Percentiles rank a stretch among this genome's conserved stretches.
Conservation (phyloP, 2,113 vertebrate genomes). For the Mobula hypostoma region DNA sequence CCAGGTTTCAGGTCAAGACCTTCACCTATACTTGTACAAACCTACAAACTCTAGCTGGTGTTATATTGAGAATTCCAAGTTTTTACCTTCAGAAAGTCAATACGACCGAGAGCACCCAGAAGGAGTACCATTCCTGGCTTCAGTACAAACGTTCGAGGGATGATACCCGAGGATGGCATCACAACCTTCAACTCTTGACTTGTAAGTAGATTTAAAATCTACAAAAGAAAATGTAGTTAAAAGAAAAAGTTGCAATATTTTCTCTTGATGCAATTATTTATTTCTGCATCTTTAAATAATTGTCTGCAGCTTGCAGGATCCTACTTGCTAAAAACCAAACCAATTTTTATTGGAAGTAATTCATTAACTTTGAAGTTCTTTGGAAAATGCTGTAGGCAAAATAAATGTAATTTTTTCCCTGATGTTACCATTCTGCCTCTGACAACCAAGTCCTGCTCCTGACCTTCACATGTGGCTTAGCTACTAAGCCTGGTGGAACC, state of each 20-base stretch:
- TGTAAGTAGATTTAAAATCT: conserved; percentile 77
- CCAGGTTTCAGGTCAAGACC: no score
- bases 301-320: background rate
- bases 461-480: no score
- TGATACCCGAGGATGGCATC: conserved; percentile 67
- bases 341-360: background rate
- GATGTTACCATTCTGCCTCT: background rate
- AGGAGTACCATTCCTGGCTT: conserved; percentile 74
- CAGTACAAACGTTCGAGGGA: conserved; percentile 79
- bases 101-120: conserved; percentile 72
- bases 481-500: no score
- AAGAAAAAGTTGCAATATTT: background rate
- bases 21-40: no score
- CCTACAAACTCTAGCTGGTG: background rate
- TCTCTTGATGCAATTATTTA: background rate
- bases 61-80: background rate
- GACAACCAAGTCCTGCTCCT: no score
- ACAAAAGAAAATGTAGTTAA: conserved; percentile 40
- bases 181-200: conserved; percentile 78
- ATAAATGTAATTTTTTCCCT: background rate
- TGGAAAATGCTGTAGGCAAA: background rate
- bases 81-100: conserved; percentile 81
- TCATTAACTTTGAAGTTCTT: background rate
- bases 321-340: background rate
- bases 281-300: background rate